Conservation (phyloP, 1,140 invertebrate species). For the Magallana ariakensis region DNA sequence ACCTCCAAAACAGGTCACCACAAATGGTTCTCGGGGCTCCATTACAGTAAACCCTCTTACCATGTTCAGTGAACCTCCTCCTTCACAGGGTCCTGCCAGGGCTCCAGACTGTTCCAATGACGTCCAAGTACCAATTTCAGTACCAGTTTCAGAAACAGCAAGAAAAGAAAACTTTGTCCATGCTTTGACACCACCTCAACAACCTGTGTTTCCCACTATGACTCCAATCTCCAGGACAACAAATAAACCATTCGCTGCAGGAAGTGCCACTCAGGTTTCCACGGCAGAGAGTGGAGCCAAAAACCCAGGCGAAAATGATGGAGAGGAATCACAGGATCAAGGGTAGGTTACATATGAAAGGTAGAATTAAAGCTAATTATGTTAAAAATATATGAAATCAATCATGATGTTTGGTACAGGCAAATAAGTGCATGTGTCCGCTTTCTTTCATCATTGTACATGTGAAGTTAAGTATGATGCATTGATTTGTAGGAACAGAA, state of each 20-base stretch:
- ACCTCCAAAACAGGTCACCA: not conserved
- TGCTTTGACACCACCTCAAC: conserved; percentile 41
- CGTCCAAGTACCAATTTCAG: not conserved
- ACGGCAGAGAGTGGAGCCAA: conserved; percentile 1
- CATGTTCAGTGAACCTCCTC: conserved; percentile 42
- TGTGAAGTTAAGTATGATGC: too few species aligned
- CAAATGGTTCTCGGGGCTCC: conserved; percentile 50
- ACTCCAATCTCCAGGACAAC: conserved; percentile 24
- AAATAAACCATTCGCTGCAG: conserved; percentile 57
- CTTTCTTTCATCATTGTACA: too few species aligned
- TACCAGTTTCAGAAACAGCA: not conserved
- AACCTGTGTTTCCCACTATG: conserved; percentile 27
- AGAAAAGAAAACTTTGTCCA: not conserved
- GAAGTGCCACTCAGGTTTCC: conserved; percentile 52
- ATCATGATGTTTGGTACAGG: too few species aligned
- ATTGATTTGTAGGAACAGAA: conserved; percentile 7
- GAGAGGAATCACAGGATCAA: conserved; percentile 4
- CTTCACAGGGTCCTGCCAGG: not conserved
- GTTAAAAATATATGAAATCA: too few species aligned
- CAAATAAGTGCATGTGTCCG: too few species aligned
- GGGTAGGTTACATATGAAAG: not conserved
- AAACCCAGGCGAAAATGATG: conserved; percentile 24
- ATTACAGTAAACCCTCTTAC: conserved; percentile 58
- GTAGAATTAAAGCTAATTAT: too few species aligned
- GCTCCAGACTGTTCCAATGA: conserved; percentile 11